Conservation (phyloP, 2,888 invertebrate genomes). For the Caenorhabditis japonica region DNA sequence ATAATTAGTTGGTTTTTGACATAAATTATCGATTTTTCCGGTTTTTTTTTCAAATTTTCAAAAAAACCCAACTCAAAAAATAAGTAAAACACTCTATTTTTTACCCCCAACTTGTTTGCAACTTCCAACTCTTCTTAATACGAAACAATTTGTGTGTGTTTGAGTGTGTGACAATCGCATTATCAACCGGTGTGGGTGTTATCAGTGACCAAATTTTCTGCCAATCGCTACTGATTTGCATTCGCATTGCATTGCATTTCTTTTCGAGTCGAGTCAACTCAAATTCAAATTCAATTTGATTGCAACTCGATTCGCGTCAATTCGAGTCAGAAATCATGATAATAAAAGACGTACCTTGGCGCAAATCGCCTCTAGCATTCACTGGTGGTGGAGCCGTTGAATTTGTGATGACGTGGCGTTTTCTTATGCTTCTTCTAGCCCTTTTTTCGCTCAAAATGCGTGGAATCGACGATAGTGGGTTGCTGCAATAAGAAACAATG, state of each 20-base stretch:
- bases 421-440: not conserved
- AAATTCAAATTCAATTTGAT: conserved; percentile 3
- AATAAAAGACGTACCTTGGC: conserved; percentile 29
- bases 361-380: conserved; percentile 54
- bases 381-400: conserved; percentile 14
- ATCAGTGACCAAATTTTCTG: not conserved
- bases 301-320: not conserved
- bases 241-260: conserved; percentile 1
- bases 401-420: not conserved
- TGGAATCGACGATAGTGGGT: not conserved
- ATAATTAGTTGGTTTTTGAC: too few species aligned
- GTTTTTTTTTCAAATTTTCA: too few species aligned
- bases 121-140: too few species aligned
- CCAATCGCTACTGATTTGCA: not conserved
- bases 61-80: too few species aligned
- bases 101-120: too few species aligned
- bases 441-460: not conserved
- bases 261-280: conserved; percentile 2
- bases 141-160: too few species aligned
- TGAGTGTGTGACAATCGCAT: too few species aligned
- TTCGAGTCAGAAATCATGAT: not conserved
- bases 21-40: too few species aligned
- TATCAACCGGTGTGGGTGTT: too few species aligned
- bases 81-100: too few species aligned
- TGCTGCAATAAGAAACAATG: too few species aligned